A percentile compares a stretch with the other conserved stretches of the same genome.
Evolutionary conservation across 2,113 vertebrate species (phyloP).

Genomic region (Zosterops hypoxanthus): DNA sequence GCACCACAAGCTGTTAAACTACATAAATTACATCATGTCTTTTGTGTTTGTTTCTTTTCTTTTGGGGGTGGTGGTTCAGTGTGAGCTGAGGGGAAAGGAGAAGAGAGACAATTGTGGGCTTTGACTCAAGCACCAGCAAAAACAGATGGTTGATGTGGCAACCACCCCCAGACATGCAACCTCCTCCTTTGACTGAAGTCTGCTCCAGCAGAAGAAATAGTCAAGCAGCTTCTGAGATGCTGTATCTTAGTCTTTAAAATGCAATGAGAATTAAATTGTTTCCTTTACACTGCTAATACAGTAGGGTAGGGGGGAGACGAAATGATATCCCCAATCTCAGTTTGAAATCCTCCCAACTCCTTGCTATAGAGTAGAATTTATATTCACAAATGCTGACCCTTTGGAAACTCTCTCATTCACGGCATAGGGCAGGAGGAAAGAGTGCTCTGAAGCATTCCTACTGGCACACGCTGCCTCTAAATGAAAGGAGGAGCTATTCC

Average conservation of each 20-base stretch:
- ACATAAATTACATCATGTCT: not conserved
- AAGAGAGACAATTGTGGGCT: conserved; percentile 24
- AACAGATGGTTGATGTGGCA: conserved; percentile 4
- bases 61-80: not conserved
- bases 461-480: not conserved
- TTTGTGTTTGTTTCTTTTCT: not conserved
- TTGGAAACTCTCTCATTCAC: not conserved
- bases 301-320: too few species aligned
- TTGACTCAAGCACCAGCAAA: conserved; percentile 14
- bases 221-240: not conserved
- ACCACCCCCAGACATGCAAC: not conserved
- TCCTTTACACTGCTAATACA: not conserved
- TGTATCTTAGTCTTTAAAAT: not conserved
- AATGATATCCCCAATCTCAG: not conserved
- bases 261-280: not conserved
- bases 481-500: not conserved
- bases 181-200: not conserved
- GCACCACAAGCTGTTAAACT: not conserved
- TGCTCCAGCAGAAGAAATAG: not conserved
- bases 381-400: not conserved
- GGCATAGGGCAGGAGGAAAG: not conserved
- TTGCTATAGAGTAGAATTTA: not conserved
- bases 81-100: not conserved
- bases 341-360: not conserved
- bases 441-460: not conserved